phyloP scores from a whole-genome alignment of 2,888 invertebrate species.

The Agrilus mali region DNA sequence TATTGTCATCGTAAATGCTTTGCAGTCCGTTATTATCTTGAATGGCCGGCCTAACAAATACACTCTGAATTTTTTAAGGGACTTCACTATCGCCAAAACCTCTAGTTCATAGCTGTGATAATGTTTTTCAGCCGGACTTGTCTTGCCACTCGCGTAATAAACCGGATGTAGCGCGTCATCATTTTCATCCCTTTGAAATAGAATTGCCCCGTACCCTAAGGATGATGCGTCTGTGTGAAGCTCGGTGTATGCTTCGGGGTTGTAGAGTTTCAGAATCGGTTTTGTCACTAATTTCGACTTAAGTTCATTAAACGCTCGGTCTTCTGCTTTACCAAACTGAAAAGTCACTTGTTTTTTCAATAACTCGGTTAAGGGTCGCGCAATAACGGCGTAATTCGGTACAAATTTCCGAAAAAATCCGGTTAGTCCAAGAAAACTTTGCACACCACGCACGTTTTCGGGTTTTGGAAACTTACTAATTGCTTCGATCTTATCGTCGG shows the following conservation, averaged over 20 bases:
- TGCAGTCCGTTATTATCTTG: too few relatives aligned
- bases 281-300: not conserved
- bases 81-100: slow-evolving; percentile 22
- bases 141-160: too few relatives aligned
- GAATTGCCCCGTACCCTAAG: slow-evolving; percentile 1
- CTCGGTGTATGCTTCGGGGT: not conserved
- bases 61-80: slow-evolving; percentile 23
- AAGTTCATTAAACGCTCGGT: not conserved
- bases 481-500: not conserved
- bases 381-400: not conserved
- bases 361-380: not conserved
- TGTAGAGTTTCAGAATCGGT: not conserved
- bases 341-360: not conserved
- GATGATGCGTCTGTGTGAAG: slow-evolving; percentile 4
- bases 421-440: slow-evolving; percentile 3
- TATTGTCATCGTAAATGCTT: too few relatives aligned
- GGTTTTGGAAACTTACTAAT: slow-evolving; percentile 3
- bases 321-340: not conserved
- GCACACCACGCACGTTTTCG: not conserved
- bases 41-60: too few relatives aligned
- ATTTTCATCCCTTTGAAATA: not conserved
- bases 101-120: slow-evolving; percentile 19
- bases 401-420: slow-evolving; percentile 6
- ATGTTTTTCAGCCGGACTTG: too few relatives aligned
- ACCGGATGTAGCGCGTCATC: too few relatives aligned